Conservation (phyloP, 2,888 invertebrate species). For the Nezara viridula region DNA sequence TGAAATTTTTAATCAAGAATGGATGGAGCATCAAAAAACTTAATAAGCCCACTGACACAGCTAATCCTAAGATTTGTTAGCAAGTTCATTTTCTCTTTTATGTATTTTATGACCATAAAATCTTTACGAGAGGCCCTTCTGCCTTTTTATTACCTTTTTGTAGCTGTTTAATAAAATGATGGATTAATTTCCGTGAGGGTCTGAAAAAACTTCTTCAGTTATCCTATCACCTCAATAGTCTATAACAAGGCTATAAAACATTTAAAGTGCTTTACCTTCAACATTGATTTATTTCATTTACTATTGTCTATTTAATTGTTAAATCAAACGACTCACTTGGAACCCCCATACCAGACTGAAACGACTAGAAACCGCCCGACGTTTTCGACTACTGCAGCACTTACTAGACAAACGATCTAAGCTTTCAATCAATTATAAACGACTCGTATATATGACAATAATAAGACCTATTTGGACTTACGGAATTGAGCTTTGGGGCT, state of each 20-base stretch:
- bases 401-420: too few relatives aligned
- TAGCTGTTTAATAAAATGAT: background rate
- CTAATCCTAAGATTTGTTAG: conserved; percentile 28
- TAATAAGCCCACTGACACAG: conserved; percentile 7
- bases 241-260: background rate
- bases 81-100: conserved; percentile 38
- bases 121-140: conserved; percentile 6
- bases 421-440: too few relatives aligned
- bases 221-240: background rate
- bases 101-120: conserved; percentile 5
- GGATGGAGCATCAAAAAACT: conserved; percentile 19
- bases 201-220: background rate
- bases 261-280: background rate
- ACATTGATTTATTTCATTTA: background rate
- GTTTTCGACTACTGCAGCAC: too few relatives aligned
- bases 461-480: too few relatives aligned
- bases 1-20: conserved; percentile 39
- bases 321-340: too few relatives aligned
- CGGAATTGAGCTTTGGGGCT: too few relatives aligned
- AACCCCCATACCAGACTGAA: too few relatives aligned
- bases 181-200: background rate
- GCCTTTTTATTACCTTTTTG: background rate
- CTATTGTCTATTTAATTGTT: too few relatives aligned
- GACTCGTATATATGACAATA: too few relatives aligned
- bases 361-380: too few relatives aligned